phyloP scores from a whole-genome alignment of 2,113 vertebrate species.

The Leptosomus discolor region DNA sequence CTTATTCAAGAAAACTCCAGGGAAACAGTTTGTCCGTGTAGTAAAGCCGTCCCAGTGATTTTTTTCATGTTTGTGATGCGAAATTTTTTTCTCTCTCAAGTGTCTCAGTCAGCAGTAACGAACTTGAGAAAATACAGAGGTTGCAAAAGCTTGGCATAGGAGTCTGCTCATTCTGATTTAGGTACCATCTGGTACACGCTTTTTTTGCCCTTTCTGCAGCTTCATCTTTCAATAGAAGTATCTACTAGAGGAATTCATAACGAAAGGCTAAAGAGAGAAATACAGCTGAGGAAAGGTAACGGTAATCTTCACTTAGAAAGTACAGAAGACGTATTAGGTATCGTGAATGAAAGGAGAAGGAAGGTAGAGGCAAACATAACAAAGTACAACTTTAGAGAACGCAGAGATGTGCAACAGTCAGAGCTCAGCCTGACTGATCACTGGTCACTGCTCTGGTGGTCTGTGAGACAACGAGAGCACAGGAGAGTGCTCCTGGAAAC shows the following conservation, averaged over 20 bases:
- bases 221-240: background rate
- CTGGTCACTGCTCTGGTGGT: background rate
- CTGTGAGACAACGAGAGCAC: background rate
- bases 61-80: background rate
- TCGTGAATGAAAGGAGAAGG: background rate
- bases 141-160: background rate
- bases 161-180: background rate
- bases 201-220: background rate
- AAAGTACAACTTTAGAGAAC: background rate
- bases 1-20: conserved; percentile 61
- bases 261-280: background rate
- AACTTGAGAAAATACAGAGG: background rate
- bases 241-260: background rate
- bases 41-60: background rate
- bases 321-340: background rate
- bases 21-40: conserved; percentile 68
- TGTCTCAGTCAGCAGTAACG: background rate
- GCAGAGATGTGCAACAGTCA: background rate
- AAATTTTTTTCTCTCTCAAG: background rate
- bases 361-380: background rate
- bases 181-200: background rate
- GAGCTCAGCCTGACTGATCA: background rate
- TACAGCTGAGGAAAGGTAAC: background rate
- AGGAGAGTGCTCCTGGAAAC: background rate
- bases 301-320: background rate